Evolutionary conservation across 2,797 vertebrate species (phyloP).

Genomic region (Austrolebias charrua): DNA sequence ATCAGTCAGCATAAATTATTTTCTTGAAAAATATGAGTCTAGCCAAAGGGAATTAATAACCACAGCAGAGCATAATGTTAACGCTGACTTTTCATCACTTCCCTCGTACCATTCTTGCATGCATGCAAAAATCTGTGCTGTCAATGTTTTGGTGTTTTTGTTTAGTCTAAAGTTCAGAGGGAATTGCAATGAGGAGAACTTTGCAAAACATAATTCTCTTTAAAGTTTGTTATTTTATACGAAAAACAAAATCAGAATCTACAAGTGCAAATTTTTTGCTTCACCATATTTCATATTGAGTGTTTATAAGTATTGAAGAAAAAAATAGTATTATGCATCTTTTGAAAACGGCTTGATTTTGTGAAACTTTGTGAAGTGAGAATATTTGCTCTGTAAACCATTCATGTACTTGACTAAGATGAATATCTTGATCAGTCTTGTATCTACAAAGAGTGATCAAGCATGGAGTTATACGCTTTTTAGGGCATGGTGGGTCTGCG

Average conservation of each 20-base stretch:
- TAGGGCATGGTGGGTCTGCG: constrained; percentile 11
- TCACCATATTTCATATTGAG: neutral
- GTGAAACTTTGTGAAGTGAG: neutral
- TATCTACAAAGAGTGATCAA: constrained; percentile 57
- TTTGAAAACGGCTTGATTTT: neutral
- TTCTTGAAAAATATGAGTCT: constrained; percentile 75
- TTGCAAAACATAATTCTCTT: constrained; percentile 28
- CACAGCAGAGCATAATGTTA: constrained; percentile 41
- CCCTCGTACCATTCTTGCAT: constrained; percentile 29
- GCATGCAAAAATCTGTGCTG: constrained; percentile 41
- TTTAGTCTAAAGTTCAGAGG: constrained; percentile 28
- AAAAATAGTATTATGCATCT: neutral
- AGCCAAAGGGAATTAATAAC: constrained; percentile 73
- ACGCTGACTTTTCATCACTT: constrained; percentile 67
- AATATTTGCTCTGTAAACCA: constrained; percentile 22
- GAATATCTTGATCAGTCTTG: constrained; percentile 43
- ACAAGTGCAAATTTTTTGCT: constrained; percentile 4
- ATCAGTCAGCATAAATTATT: constrained; percentile 81
- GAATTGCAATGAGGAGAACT: constrained; percentile 14
- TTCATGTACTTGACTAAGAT: constrained; percentile 50
- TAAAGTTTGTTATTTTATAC: constrained; percentile 25
- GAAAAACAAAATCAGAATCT: constrained; percentile 4
- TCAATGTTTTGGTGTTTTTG: constrained; percentile 31
- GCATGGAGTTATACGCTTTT: constrained; percentile 20
- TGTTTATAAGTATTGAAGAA: constrained; percentile 11